Evolutionary conservation across 2,113 vertebrate species (phyloP).

Genomic region (Aspidoscelis tigris): DNA sequence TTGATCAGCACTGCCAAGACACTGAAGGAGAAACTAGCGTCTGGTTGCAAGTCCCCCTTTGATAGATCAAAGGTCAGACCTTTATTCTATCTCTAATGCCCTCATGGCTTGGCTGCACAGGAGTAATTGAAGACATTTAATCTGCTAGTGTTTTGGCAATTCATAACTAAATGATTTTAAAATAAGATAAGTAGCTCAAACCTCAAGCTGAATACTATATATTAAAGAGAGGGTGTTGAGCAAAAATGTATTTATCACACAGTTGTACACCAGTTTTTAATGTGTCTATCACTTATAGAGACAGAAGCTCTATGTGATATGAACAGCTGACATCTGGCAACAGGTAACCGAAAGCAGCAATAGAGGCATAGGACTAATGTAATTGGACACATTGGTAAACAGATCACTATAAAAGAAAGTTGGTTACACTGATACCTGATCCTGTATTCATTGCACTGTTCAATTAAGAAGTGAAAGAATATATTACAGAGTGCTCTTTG

Average conservation of each 20-base stretch:
- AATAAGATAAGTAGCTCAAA: background rate
- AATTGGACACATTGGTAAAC: conserved; percentile 28
- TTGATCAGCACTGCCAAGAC: too few relatives aligned
- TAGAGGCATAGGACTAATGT: background rate
- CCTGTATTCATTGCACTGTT: background rate
- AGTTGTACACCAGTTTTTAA: background rate
- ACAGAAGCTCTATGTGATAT: background rate
- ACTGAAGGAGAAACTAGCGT: too few relatives aligned
- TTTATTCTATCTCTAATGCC: too few relatives aligned
- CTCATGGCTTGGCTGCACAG: background rate
- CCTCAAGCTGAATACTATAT: background rate
- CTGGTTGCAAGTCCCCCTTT: too few relatives aligned
- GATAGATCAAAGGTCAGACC: too few relatives aligned
- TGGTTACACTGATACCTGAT: conserved; percentile 15
- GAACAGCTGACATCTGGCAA: conserved; percentile 2
- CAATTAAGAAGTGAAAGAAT: conserved; percentile 13
- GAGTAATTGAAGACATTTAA: background rate
- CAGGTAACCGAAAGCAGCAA: conserved; percentile 11
- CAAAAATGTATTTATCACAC: background rate
- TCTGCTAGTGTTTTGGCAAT: background rate
- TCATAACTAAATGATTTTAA: background rate
- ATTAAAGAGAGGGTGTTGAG: too few relatives aligned
- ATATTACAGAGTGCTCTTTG: background rate
- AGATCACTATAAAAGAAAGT: conserved; percentile 20
- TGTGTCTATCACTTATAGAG: background rate